Evolutionary conservation across 2,113 vertebrate genomes (phyloP).

Genomic region (Gopherus evgoodei): DNA sequence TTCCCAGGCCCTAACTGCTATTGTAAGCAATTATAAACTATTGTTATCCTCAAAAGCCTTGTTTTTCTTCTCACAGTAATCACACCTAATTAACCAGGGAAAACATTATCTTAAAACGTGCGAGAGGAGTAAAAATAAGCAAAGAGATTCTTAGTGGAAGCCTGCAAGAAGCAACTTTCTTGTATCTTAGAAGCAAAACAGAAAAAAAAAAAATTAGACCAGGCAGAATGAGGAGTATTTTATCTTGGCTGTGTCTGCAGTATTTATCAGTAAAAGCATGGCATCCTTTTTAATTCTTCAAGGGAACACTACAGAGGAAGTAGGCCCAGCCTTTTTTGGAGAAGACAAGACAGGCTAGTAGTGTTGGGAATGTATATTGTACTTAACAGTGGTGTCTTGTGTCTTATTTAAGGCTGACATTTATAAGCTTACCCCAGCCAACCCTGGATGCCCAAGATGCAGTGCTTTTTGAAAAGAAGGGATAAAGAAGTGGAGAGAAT

Average conservation of each 20-base stretch:
- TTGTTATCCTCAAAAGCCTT: not conserved
- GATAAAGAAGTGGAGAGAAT: not conserved
- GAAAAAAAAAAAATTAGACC: not conserved
- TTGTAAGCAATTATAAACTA: not conserved
- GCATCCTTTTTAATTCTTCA: not conserved
- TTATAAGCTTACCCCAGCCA: not conserved
- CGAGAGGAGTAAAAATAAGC: fast-evolving
- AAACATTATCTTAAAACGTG: not conserved
- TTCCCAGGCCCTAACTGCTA: not conserved
- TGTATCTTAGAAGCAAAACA: not conserved
- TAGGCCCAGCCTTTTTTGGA: not conserved
- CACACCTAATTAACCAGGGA: not conserved
- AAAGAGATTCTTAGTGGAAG: not conserved
- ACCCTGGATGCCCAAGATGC: fast-evolving
- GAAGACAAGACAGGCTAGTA: not conserved
- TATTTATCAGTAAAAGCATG: not conserved
- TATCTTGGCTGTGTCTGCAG: not conserved
- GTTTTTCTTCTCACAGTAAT: not conserved
- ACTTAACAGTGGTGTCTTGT: not conserved
- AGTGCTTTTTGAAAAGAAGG: not conserved
- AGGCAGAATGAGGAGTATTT: not conserved
- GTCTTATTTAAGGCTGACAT: not conserved
- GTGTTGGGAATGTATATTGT: not conserved
- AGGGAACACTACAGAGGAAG: not conserved
- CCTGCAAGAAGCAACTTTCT: not conserved